Percentiles rank a stretch among this genome's conserved stretches.
phyloP scores from a whole-genome alignment of 2,113 vertebrate species.

The Procavia capensis region DNA sequence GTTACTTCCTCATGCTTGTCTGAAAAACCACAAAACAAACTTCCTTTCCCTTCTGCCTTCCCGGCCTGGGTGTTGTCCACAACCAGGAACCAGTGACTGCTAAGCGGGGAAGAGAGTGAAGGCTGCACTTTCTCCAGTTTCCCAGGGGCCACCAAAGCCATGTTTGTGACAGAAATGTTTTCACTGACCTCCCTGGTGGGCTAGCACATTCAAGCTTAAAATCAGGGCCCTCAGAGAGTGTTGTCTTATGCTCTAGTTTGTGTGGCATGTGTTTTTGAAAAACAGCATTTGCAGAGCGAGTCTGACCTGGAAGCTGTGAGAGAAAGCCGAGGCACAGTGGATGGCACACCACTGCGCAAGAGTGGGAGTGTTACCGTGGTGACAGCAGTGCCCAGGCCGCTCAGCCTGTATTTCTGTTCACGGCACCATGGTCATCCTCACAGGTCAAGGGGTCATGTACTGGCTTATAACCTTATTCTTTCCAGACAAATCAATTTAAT shows the following conservation, averaged over 20 bases:
- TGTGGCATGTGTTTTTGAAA: neutral
- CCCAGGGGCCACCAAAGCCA: rapidly evolving
- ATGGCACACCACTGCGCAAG: neutral
- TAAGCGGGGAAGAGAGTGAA: rapidly evolving
- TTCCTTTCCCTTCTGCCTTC: neutral
- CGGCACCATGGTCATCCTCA: neutral
- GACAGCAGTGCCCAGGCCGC: neutral
- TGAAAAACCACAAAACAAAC: neutral
- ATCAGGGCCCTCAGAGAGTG: neutral
- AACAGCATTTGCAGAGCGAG: neutral
- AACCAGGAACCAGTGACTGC: rapidly evolving
- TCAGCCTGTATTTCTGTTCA: neutral
- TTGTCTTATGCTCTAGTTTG: neutral
- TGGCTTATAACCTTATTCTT: slow-evolving; percentile 43
- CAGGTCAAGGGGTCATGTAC: slow-evolving; percentile 2
- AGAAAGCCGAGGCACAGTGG: neutral
- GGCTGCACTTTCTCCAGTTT: neutral
- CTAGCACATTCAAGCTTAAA: neutral
- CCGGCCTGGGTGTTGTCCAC: neutral
- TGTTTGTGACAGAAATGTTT: rapidly evolving
- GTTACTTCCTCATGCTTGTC: neutral
- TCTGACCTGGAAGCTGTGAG: no score
- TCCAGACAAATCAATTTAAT: neutral
- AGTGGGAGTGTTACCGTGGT: neutral
- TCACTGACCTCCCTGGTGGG: neutral